Conservation (phyloP, 2,113 vertebrate species). For the Cygnus atratus region DNA sequence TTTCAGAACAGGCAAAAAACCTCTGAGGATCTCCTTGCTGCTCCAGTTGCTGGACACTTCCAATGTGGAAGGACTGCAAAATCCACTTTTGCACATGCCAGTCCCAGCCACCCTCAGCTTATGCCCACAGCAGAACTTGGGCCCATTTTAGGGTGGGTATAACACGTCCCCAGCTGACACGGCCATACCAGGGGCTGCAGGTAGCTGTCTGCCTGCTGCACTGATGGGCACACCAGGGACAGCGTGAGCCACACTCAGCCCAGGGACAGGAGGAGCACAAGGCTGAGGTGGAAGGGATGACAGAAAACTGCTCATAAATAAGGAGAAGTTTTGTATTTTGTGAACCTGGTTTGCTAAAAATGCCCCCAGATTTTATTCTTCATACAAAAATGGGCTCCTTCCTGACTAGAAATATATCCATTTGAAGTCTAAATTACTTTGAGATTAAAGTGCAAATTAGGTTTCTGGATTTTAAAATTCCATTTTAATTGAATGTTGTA, state of each 20-base stretch:
- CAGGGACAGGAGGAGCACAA: background rate
- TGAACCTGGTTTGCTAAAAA: background rate
- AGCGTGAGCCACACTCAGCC: accelerated
- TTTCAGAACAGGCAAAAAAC: background rate
- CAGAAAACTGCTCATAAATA: background rate
- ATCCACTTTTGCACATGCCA: background rate
- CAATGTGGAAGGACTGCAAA: background rate
- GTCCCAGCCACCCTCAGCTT: background rate
- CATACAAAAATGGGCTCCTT: background rate
- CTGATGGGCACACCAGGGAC: accelerated
- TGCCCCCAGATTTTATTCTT: background rate
- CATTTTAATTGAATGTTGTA: background rate
- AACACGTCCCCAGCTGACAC: background rate
- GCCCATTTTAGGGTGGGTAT: background rate
- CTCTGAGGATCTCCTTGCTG: background rate
- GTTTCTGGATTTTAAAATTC: constrained; percentile 12
- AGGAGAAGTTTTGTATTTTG: background rate
- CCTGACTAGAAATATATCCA: constrained; percentile 8
- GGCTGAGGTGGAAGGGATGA: background rate
- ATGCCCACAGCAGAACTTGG: background rate
- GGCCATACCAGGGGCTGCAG: accelerated
- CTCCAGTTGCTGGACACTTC: background rate
- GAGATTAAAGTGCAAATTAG: background rate
- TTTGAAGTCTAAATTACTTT: background rate
- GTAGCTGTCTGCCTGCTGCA: background rate